Conservation (phyloP, 2,113 vertebrate genomes). For the Lepus europaeus region DNA sequence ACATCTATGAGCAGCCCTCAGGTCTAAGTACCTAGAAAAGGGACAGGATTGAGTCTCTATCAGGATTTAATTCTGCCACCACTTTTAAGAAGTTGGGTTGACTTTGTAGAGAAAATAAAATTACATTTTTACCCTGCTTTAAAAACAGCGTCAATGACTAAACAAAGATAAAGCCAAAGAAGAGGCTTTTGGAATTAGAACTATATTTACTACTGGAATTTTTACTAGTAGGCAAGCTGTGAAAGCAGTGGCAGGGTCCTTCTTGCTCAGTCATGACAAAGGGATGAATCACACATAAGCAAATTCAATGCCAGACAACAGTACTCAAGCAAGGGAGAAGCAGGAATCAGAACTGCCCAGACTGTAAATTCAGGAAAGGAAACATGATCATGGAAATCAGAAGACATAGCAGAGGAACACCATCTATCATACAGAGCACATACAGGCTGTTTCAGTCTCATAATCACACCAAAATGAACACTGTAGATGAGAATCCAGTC, state of each 20-base stretch:
- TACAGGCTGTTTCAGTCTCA: background rate
- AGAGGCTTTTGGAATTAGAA: slow-evolving; percentile 27
- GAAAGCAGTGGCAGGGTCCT: slow-evolving; percentile 9
- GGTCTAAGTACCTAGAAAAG: slow-evolving; percentile 19
- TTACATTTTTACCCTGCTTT: slow-evolving; percentile 50
- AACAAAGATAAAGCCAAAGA: slow-evolving; percentile 32
- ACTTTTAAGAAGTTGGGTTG: slow-evolving; percentile 58
- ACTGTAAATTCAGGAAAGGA: background rate
- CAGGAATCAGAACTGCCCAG: slow-evolving; percentile 12
- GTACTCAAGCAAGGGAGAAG: slow-evolving; percentile 24
- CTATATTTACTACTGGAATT: slow-evolving; percentile 29
- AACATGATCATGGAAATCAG: background rate
- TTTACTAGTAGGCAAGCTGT: background rate
- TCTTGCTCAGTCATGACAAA: slow-evolving; percentile 21
- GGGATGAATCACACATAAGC: slow-evolving; percentile 28
- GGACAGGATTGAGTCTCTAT: slow-evolving; percentile 26
- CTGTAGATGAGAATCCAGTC: background rate
- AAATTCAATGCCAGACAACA: slow-evolving; percentile 29
- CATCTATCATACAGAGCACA: too few species aligned
- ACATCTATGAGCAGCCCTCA: slow-evolving; percentile 27
- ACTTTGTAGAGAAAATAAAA: slow-evolving; percentile 61
- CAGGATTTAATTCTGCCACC: slow-evolving; percentile 56
- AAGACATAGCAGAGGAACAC: slow-evolving; percentile 25
- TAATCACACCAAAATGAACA: background rate
- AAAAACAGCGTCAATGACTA: slow-evolving; percentile 31